Evolutionary conservation across 2,113 vertebrate genomes (phyloP), one percentile per base, ranked within the genome.

Genomic region (Cyphomyrus discorhynchus): DNA sequence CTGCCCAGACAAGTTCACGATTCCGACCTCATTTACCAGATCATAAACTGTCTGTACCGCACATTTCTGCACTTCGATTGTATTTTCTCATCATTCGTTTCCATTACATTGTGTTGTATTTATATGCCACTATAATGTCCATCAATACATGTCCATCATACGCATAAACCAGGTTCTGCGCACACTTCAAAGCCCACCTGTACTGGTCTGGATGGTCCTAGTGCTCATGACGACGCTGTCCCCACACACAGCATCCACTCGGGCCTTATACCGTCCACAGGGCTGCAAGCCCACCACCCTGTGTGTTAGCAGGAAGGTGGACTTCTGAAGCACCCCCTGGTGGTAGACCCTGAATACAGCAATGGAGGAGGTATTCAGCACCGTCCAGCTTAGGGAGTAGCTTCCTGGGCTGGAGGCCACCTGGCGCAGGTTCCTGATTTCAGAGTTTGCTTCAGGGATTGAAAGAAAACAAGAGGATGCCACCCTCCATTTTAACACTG

Each of bases 241-340:
- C 4, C 95, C 95, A 87, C 95, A 95, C 80, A 95, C 53, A 0
- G 94, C 95, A 87, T 93, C 94, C 92, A 96, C 94, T 19, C 27
- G 92, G 86, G 92, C 91, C 11, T 35, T 89, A 90, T 95, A 93
- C 21, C 2, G 87, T 0, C 45, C 89, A 86, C 95, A 96, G 0
- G 93, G 92, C 86, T 50, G 88, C 89, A 96, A 91, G 0, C 92
- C 93, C 3, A 6, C 46, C n/a, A 95, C 93, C 0, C 91, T 92
- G 93, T 92, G 91, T 80, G 11, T 89, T 84, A 92, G 95, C 11
- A 4, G 0, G 24, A 93, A 90, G 0, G 95, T 96, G 52, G 89
- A 91, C 50, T 88, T 92, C 87, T 92, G 93, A 50, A 94, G 90
- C n/a, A 0, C 91, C 84, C 90, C 94, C 15, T 95, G 74, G 5